Evolutionary conservation across 30 jellyfish, hydroid and myxozoan species (phyloP).

Genomic region (Aurelia aurita complex sp. Pacific): DNA sequence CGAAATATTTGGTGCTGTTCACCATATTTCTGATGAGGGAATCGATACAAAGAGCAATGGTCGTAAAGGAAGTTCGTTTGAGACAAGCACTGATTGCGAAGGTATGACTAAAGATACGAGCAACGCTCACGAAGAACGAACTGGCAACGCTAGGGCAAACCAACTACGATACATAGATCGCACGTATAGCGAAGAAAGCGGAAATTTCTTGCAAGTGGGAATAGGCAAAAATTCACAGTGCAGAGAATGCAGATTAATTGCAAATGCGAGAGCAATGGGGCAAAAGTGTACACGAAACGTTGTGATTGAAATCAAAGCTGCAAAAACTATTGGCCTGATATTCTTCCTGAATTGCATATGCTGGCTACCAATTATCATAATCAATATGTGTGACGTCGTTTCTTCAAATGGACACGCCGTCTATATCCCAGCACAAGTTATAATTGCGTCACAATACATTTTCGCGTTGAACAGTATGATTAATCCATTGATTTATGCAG

Average conservation of each 20-base stretch:
- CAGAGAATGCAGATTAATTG: background rate
- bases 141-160: too few species aligned
- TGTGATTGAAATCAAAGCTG: conserved; percentile 61
- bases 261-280: background rate
- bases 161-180: too few species aligned
- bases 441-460: conserved; percentile 52
- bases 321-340: conserved; percentile 57
- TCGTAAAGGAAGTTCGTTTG: too few species aligned
- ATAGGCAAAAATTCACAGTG: background rate
- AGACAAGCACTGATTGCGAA: too few species aligned
- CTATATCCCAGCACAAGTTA: conserved; percentile 27
- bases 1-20: too few species aligned
- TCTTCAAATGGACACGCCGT: conserved; percentile 52
- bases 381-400: conserved; percentile 57
- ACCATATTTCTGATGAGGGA: too few species aligned
- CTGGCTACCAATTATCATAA: conserved; percentile 78
- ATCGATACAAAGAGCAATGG: too few species aligned
- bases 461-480: conserved; percentile 60
- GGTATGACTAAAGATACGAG: too few species aligned
- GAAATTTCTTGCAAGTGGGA: background rate
- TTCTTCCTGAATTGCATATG: conserved; percentile 62
- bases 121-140: too few species aligned
- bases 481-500: conserved; percentile 73
- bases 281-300: conserved; percentile 12
- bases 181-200: too few species aligned